phyloP scores from a whole-genome alignment of 1,140 invertebrate genomes.

The Bombus turneri region DNA sequence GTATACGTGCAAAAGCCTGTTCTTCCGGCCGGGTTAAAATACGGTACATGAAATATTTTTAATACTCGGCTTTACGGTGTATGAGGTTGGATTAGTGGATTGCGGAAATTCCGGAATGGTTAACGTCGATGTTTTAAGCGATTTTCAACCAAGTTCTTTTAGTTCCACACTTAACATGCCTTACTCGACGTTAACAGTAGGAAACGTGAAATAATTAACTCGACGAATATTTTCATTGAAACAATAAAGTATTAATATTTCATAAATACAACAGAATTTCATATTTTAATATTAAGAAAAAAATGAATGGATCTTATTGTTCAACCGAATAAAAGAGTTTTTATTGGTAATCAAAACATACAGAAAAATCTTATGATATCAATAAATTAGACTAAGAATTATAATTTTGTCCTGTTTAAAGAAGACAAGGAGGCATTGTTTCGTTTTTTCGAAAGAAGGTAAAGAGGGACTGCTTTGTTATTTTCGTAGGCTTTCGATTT shows the following conservation, averaged over 20 bases:
- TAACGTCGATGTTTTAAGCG: neutral
- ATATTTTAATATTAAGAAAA: neutral
- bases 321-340: too few relatives aligned
- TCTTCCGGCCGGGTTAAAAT: conserved; percentile 26
- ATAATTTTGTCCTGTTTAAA: neutral
- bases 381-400: too few relatives aligned
- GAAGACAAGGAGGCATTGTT: neutral
- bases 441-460: neutral
- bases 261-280: neutral
- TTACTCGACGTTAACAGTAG: neutral
- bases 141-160: neutral
- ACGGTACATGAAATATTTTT: conserved; percentile 52
- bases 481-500: neutral
- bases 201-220: neutral
- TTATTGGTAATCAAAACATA: neutral
- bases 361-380: neutral
- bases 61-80: conserved; percentile 22
- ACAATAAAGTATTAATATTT: neutral
- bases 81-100: conserved; percentile 27
- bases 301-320: neutral
- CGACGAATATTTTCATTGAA: neutral
- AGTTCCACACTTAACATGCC: neutral
- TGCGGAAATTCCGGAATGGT: neutral
- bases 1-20: neutral
- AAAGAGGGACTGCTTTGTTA: neutral